Base-by-base conservation (phyloP, 2,888 invertebrate species). In the Auanema freiburgensis region DNA sequence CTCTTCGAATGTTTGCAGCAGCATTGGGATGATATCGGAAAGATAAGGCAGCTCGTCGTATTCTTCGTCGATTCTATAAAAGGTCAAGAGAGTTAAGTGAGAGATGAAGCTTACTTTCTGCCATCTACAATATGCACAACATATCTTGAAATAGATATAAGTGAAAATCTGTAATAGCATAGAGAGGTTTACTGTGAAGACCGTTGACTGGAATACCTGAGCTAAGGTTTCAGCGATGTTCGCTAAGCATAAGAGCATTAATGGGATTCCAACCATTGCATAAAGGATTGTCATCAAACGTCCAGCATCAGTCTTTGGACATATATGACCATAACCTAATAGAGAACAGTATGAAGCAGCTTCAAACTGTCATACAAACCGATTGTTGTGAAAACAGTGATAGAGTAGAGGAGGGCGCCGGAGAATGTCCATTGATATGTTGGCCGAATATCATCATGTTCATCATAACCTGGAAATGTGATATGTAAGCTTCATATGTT, bases 261-360 rank as follows among this genome's bases (percentile, higher is more conserved):
- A 79, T 0, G 87, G 87, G 18, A 87, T 87, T 10, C 87, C 87
- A 69, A 97, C 89, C 67, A 92, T 89, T 33, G 97, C 92, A 84
- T 98, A 98, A 25, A 92, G 87, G 71, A 98, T 93, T 0, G 95
- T 94, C 54, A 93, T 88, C 0, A 91, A 89, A 69, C 91, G 89
- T 10, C 96, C 97, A 12, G 90, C 89, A 18, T 78, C 88, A 12
- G 97, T 97, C 76, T 90, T 90, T 0, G 97, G 96, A 54, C 91
- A 90, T 79, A 97, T 92, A 85, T 97, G 93, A 66, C 97, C 96
- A 86, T 97, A 97, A 81, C 96, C 96, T 96, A 87, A 49, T 87
- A 64, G 16, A 2, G 2, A 46, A 44, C 24, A 6, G 11, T 49
- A 52, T 18, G 18, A 50, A 2, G n/a, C n/a, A n/a, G n/a, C n/a